Evolutionary conservation across 1,140 invertebrate species (phyloP).

Genomic region (Dinoponera quadriceps): DNA sequence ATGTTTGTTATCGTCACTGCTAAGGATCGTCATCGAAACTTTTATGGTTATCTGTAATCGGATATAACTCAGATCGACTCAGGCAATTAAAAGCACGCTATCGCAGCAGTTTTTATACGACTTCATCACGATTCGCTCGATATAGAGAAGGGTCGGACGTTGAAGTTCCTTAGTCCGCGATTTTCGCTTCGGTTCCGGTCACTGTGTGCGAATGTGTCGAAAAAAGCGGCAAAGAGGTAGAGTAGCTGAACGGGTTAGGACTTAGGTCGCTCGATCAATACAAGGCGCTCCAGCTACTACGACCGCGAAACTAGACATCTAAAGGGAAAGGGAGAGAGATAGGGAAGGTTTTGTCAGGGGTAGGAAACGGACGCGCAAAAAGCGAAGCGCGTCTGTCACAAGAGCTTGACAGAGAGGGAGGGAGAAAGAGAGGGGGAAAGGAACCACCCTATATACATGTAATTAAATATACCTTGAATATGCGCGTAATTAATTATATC

Average conservation of each 20-base stretch:
- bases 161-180: neutral
- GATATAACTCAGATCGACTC: neutral
- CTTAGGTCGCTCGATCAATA: constrained; percentile 54
- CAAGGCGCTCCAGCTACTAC: constrained; percentile 49
- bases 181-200: neutral
- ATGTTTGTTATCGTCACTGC: neutral
- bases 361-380: neutral
- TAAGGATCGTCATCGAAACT: neutral
- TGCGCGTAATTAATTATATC: too few relatives aligned
- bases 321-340: neutral
- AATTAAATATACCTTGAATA: too few relatives aligned
- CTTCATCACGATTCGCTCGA: neutral
- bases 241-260: constrained; percentile 47
- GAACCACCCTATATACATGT: too few relatives aligned
- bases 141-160: neutral
- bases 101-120: neutral
- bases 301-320: constrained; percentile 20
- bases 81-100: neutral
- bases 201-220: constrained; percentile 12
- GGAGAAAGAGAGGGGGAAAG: too few relatives aligned
- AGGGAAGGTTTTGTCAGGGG: neutral
- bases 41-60: neutral
- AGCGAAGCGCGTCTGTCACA: neutral
- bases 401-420: too few relatives aligned
- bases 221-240: constrained; percentile 2